Evolutionary conservation across 2,888 invertebrate species (phyloP).

Genomic region (Leptinotarsa haldemani): DNA sequence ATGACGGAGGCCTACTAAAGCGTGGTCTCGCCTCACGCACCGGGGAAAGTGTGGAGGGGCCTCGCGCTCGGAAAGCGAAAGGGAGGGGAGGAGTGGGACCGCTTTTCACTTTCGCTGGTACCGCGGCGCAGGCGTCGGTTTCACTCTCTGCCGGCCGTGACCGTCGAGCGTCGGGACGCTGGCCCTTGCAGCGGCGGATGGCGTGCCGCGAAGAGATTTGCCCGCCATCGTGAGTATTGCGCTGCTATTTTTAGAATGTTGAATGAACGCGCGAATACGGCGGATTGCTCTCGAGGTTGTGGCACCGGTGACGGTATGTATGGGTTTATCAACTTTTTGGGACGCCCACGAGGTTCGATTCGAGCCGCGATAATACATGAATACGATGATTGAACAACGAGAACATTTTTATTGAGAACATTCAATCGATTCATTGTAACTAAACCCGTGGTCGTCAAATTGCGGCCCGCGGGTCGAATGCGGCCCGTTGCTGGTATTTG

Average conservation of each 20-base stretch:
- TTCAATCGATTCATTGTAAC: no score
- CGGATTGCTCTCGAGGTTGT: neutral
- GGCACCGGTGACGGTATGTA: neutral
- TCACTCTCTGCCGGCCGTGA: slow-evolving; percentile 65
- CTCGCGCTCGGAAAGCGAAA: slow-evolving; percentile 73
- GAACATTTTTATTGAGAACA: no score
- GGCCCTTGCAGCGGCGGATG: neutral
- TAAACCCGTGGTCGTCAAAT: no score
- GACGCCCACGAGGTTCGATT: neutral
- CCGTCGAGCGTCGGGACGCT: slow-evolving; percentile 52
- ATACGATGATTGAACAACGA: neutral
- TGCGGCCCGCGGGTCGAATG: no score
- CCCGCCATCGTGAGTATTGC: neutral
- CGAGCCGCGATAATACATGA: neutral
- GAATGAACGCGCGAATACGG: slow-evolving; percentile 13
- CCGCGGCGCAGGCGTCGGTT: slow-evolving; percentile 63
- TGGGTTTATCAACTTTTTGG: slow-evolving; percentile 5
- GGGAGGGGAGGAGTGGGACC: slow-evolving; percentile 73
- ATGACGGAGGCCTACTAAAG: slow-evolving; percentile 71
- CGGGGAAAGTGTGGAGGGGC: slow-evolving; percentile 62
- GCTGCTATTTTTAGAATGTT: slow-evolving; percentile 12
- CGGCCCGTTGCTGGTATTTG: no score
- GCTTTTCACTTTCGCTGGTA: slow-evolving; percentile 66
- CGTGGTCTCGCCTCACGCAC: slow-evolving; percentile 67
- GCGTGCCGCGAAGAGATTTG: slow-evolving; percentile 13